Percentiles rank a stretch among this genome's conserved stretches.
Conservation (phyloP, 2,797 vertebrate species). For the Peromyscus eremicus region DNA sequence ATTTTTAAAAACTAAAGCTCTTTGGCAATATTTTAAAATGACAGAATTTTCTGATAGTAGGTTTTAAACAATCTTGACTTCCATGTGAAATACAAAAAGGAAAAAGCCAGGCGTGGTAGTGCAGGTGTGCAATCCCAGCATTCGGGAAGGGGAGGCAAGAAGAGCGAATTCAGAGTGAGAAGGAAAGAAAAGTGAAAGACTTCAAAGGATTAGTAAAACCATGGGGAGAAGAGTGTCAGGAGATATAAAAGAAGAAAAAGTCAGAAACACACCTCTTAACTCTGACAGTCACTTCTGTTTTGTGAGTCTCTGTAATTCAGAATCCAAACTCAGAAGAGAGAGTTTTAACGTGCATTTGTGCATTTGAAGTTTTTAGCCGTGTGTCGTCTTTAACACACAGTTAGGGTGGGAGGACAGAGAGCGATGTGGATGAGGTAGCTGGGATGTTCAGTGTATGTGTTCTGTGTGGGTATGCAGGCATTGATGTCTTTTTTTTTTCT, state of each 20-base stretch:
- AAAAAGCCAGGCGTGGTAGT: neutral
- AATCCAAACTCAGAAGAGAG: slow-evolving; percentile 4
- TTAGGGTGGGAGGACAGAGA: neutral
- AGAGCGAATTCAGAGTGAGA: neutral
- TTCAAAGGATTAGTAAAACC: neutral
- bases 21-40: slow-evolving; percentile 44
- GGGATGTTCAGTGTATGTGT: neutral
- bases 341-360: neutral
- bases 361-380: neutral
- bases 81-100: neutral
- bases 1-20: slow-evolving; percentile 44
- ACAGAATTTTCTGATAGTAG: neutral
- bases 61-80: slow-evolving; percentile 6
- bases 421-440: too few species aligned
- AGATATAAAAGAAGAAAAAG: neutral
- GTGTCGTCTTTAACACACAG: fast-evolving
- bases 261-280: neutral
- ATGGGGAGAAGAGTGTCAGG: neutral
- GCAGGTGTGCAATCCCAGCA: neutral
- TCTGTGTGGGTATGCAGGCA: neutral
- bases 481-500: neutral
- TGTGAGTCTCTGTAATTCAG: neutral
- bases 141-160: neutral
- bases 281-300: neutral
- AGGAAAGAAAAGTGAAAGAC: neutral